Evolutionary conservation across 2,888 invertebrate genomes (phyloP).

Genomic region (Erebia epiphron): DNA sequence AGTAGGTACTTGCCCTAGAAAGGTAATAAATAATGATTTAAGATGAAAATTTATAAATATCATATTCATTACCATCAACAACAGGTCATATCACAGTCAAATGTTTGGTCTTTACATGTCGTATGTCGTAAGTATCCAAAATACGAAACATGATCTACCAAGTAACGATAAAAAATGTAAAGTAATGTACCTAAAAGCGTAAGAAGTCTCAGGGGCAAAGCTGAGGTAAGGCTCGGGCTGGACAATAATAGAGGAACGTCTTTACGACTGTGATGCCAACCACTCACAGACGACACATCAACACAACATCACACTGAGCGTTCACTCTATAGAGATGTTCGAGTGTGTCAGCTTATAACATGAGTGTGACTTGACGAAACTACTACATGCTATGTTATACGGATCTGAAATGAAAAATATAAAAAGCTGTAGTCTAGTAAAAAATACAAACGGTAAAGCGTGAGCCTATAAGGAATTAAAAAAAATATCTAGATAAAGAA

Average conservation of each 20-base stretch:
- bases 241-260: constrained; percentile 72
- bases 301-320: constrained; percentile 53
- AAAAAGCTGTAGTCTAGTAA: no score
- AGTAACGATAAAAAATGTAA: constrained; percentile 14
- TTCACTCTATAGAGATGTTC: constrained; percentile 41
- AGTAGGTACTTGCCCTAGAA: no score
- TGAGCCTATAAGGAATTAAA: no score
- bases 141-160: not conserved
- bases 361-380: constrained; percentile 46
- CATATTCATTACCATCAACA: no score
- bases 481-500: no score
- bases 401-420: not conserved
- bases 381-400: not conserved
- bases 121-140: not conserved
- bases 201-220: constrained; percentile 43
- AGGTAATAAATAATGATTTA: no score
- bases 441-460: no score
- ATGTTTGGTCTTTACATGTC: no score
- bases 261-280: constrained; percentile 76
- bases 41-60: no score
- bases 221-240: constrained; percentile 59
- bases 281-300: constrained; percentile 58
- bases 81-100: no score
- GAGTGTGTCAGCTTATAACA: constrained; percentile 21
- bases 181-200: constrained; percentile 39